phyloP scores from a whole-genome alignment of 2,113 vertebrate species.

The Elephas maximus region DNA sequence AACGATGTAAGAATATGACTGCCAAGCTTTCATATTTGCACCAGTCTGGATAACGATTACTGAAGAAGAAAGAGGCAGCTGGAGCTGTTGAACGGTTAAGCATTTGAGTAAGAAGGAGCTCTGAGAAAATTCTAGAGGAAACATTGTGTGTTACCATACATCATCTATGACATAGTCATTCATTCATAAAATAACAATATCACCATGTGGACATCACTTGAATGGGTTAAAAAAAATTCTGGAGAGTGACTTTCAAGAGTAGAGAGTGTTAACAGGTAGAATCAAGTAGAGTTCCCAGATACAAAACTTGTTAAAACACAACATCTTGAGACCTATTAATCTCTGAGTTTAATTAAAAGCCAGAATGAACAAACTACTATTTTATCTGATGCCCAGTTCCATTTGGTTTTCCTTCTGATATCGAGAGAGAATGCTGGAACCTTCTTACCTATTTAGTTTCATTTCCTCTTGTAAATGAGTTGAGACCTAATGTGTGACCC shows the following conservation, averaged over 20 bases:
- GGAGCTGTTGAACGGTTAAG: neutral
- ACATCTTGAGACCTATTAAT: conserved; percentile 55
- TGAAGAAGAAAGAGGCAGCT: neutral
- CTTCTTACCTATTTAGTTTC: conserved; percentile 67
- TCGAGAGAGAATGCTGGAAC: conserved; percentile 46
- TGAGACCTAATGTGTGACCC: conserved; percentile 50
- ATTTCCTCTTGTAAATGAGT: conserved; percentile 70
- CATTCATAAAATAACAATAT: neutral
- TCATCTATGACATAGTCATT: neutral
- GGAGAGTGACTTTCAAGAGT: conserved; percentile 9
- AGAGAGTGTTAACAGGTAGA: neutral
- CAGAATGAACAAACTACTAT: neutral
- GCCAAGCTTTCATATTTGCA: neutral
- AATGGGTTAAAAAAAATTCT: neutral
- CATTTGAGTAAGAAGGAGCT: neutral
- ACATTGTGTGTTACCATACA: neutral
- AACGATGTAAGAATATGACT: neutral
- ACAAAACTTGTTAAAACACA: conserved; percentile 48
- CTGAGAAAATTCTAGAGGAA: neutral
- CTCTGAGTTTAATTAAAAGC: conserved; percentile 75
- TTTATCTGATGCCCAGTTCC: conserved; percentile 46
- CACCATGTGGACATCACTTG: neutral
- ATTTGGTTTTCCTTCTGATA: conserved; percentile 59
- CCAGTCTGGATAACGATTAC: neutral
- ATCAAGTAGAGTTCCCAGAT: neutral